Conservation (phyloP, 2,888 invertebrate species). For the Ferrisia virgata region DNA sequence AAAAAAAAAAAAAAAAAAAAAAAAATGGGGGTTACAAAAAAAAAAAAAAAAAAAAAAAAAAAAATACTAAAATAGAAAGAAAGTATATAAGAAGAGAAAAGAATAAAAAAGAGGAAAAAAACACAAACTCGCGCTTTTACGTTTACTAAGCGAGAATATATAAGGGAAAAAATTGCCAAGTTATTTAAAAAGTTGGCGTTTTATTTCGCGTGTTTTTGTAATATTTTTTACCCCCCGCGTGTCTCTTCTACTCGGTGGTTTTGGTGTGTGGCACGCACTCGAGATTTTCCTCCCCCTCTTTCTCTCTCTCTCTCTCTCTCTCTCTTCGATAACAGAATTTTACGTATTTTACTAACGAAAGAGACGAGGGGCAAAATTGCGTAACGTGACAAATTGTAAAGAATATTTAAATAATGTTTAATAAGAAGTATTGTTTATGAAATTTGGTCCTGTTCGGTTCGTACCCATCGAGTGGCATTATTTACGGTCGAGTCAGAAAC, state of each 20-base stretch:
- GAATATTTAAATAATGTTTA: not conserved
- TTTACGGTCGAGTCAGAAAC: not conserved
- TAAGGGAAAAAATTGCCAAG: not conserved
- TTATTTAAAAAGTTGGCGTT: slow-evolving; percentile 12
- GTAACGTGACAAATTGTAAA: not conserved
- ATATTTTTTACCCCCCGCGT: not conserved
- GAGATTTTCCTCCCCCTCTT: not conserved
- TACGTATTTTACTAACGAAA: not conserved
- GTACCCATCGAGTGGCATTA: not conserved
- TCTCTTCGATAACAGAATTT: no score
- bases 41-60: no score
- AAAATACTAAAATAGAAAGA: no score
- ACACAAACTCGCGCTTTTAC: not conserved
- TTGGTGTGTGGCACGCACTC: not conserved
- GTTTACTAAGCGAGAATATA: not conserved
- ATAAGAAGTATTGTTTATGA: slow-evolving; percentile 7
- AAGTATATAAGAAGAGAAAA: not conserved
- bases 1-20: no score
- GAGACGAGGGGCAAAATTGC: not conserved
- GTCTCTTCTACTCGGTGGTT: not conserved
- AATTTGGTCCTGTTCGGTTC: not conserved
- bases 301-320: no score
- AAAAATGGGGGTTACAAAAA: not conserved
- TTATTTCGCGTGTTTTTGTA: not conserved
- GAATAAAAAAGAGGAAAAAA: not conserved